These are phyloP conservation scores for Tupaia chinensis DNA, from an alignment of 2,113 vertebrate species.

Conservation along the genomic window DNA sequence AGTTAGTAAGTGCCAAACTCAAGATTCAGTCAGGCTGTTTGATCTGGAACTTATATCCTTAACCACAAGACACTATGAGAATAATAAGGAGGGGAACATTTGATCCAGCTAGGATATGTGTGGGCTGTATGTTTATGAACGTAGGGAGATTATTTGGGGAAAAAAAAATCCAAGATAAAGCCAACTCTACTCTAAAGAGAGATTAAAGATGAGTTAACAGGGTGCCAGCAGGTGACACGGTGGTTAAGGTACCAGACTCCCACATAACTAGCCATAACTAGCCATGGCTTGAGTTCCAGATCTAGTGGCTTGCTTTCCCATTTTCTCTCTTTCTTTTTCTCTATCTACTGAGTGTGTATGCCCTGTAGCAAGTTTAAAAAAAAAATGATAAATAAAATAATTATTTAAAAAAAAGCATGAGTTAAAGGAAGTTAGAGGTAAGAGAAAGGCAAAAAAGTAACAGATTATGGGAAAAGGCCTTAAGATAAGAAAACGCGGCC, in stretches of 20 bases:
- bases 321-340: too few relatives aligned
- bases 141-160: not conserved
- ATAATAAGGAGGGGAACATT: not conserved
- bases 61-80: not conserved
- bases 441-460: not conserved
- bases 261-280: too few relatives aligned
- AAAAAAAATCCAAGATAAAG: slow-evolving; percentile 16
- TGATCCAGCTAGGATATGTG: not conserved
- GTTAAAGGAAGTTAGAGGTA: not conserved
- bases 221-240: too few relatives aligned
- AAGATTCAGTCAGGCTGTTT: not conserved
- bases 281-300: too few relatives aligned
- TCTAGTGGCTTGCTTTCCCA: too few relatives aligned
- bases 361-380: too few relatives aligned
- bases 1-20: not conserved
- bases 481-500: not conserved
- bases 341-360: too few relatives aligned
- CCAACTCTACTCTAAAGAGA: not conserved
- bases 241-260: too few relatives aligned
- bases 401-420: not conserved
- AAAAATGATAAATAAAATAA: too few relatives aligned
- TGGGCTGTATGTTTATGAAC: slow-evolving; percentile 25
- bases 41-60: not conserved
- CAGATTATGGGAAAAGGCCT: not conserved
- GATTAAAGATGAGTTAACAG: not conserved